Evolutionary conservation across 2,113 vertebrate genomes (phyloP).

Genomic region (Eulacestoma nigropectus): DNA sequence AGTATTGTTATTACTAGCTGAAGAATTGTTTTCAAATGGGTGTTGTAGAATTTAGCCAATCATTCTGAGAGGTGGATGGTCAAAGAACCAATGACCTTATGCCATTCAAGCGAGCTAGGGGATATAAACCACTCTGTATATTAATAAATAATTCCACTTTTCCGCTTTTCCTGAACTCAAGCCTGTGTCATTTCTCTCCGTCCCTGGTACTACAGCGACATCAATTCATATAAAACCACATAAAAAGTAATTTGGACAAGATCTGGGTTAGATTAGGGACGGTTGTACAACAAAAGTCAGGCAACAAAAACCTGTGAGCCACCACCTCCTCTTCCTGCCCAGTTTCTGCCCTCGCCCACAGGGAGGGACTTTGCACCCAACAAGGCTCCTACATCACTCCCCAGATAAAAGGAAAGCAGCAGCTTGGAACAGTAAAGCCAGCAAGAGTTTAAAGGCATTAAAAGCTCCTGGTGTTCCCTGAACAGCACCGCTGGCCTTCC

Average conservation of each 20-base stretch:
- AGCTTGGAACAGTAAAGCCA: not conserved
- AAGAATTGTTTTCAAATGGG: no score
- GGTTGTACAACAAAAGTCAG: not conserved
- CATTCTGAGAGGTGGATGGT: no score
- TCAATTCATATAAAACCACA: not conserved
- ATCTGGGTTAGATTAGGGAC: accelerated
- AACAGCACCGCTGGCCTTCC: accelerated
- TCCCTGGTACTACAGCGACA: no score
- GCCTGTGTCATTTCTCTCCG: no score
- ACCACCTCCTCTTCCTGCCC: no score
- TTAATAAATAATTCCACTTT: no score
- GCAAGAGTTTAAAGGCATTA: not conserved
- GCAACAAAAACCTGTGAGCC: not conserved
- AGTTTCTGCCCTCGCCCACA: not conserved
- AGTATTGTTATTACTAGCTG: no score
- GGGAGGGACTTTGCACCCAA: not conserved
- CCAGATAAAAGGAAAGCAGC: not conserved
- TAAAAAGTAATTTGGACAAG: not conserved
- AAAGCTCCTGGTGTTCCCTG: not conserved
- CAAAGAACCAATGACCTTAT: no score
- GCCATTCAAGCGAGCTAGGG: no score
- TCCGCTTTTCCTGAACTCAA: no score
- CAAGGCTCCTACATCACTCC: not conserved
- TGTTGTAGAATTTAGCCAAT: no score
- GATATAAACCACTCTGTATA: no score